Percentiles rank a stretch among this genome's conserved stretches.
Evolutionary conservation across 1,140 invertebrate genomes (phyloP).

Genomic region (Glossosoma conforme): DNA sequence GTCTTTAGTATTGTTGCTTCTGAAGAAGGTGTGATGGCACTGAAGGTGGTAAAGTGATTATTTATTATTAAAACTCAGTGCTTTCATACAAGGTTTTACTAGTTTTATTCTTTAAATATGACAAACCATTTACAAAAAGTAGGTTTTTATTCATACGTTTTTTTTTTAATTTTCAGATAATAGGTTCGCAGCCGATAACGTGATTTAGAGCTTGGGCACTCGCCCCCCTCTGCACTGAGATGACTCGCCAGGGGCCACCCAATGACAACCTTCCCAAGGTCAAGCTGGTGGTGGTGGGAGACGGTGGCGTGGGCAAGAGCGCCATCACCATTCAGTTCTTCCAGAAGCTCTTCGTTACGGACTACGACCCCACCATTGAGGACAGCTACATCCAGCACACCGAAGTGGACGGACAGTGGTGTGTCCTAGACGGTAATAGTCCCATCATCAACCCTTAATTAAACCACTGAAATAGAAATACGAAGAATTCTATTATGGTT

Average conservation of each 20-base stretch:
- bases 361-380: constrained; percentile 89
- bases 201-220: background rate
- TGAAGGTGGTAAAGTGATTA: too few species aligned
- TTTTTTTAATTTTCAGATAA: background rate
- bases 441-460: too few species aligned
- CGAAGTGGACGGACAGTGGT: constrained; percentile 88
- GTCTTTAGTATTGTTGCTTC: too few species aligned
- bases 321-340: constrained; percentile 89
- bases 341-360: constrained; percentile 81
- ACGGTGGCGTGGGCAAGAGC: constrained; percentile 86
- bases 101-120: too few species aligned
- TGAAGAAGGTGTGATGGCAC: too few species aligned
- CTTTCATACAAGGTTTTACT: too few species aligned
- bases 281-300: constrained; percentile 86
- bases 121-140: too few species aligned
- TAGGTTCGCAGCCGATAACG: background rate
- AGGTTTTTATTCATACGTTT: background rate
- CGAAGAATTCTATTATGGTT: too few species aligned
- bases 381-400: constrained; percentile 89
- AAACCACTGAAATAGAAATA: too few species aligned
- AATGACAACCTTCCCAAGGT: constrained; percentile 80
- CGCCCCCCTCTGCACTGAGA: too few species aligned
- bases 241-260: constrained; percentile 66
- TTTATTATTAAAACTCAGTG: too few species aligned
- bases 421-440: constrained; percentile 83